phyloP scores from a whole-genome alignment of 2,888 invertebrate genomes.

The Hypolimnas misippus region DNA sequence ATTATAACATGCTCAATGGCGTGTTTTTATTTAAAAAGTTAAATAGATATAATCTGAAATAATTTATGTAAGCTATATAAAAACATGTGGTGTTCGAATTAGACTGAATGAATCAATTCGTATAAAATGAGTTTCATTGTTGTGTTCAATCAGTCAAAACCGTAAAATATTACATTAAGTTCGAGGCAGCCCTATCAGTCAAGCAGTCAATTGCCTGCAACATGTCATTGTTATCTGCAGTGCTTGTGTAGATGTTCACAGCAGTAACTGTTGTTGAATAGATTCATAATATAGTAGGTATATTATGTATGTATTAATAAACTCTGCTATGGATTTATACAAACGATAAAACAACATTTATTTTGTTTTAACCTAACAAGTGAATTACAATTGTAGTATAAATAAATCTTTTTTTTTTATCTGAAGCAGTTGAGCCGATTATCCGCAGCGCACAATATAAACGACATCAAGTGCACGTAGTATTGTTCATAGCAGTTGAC shows the following conservation, averaged over 20 bases:
- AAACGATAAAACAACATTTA: too few relatives aligned
- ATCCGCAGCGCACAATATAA: neutral
- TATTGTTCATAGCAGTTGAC: constrained; percentile 41
- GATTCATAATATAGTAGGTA: too few relatives aligned
- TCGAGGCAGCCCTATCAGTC: constrained; percentile 26
- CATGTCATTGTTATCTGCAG: constrained; percentile 25
- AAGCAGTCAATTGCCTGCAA: constrained; percentile 7
- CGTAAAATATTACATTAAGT: constrained; percentile 8
- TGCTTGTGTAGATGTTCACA: neutral
- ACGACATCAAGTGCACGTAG: constrained; percentile 6
- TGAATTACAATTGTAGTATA: neutral
- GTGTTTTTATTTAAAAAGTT: too few relatives aligned
- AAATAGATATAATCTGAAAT: too few relatives aligned
- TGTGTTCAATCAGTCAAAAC: neutral
- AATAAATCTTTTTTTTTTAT: too few relatives aligned
- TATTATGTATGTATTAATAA: neutral
- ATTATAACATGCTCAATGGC: too few relatives aligned
- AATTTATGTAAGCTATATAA: too few relatives aligned
- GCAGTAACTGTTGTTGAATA: neutral
- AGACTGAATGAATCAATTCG: neutral
- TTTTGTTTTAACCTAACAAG: neutral
- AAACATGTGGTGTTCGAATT: neutral
- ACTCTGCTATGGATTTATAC: neutral
- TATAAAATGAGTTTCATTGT: neutral
- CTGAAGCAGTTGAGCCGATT: neutral